Conservation (phyloP, 30 jellyfish, hydroid and myxozoan species). For the Nemopilema nomurai region DNA sequence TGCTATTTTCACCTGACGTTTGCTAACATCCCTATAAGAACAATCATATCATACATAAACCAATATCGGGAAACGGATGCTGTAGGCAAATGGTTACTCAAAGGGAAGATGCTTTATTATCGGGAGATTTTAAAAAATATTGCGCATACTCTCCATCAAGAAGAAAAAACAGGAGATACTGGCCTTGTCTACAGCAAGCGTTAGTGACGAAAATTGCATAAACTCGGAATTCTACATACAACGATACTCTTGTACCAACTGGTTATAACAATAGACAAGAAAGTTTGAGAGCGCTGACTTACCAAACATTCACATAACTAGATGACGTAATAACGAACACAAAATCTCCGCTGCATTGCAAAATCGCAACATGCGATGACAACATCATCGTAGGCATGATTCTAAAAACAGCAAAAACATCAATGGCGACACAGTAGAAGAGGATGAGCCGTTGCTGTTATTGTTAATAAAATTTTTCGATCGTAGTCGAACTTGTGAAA, state of each 20-base stretch:
- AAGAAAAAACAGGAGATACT: too few species aligned
- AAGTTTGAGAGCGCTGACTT: neutral
- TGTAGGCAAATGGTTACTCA: too few species aligned
- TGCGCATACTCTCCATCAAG: too few species aligned
- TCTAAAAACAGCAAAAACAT: constrained; percentile 30
- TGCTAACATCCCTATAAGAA: constrained; percentile 59
- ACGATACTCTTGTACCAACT: neutral
- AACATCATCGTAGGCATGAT: constrained; percentile 67
- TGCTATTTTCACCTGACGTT: constrained; percentile 41
- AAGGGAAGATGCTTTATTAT: too few species aligned
- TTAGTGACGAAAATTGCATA: too few species aligned
- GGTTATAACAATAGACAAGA: neutral
- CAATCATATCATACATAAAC: neutral
- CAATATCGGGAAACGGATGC: neutral
- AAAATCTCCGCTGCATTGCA: constrained; percentile 64
- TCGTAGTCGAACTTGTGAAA: too few species aligned
- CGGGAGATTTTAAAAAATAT: too few species aligned
- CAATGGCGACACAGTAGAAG: too few species aligned
- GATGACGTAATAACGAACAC: constrained; percentile 80
- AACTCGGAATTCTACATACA: neutral
- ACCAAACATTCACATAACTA: constrained; percentile 74
- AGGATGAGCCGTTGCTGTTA: too few species aligned
- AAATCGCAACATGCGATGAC: constrained; percentile 61
- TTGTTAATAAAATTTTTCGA: too few species aligned
- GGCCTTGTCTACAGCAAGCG: too few species aligned